Evolutionary conservation across 2,797 vertebrate species (phyloP), one percentile per base, ranked within the genome.

Genomic region (Scolopax rusticola): DNA sequence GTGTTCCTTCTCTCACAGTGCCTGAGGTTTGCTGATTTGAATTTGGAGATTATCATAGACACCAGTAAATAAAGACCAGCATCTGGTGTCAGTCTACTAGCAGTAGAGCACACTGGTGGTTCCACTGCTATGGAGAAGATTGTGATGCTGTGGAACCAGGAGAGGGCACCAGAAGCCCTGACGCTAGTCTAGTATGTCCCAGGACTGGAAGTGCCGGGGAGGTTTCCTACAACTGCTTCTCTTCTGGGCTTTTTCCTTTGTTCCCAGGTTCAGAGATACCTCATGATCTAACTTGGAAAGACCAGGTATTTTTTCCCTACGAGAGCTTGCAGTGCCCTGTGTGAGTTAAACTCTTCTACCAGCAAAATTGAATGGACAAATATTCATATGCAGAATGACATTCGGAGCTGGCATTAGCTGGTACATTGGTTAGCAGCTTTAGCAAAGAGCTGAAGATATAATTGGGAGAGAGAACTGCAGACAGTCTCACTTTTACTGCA

Each of bases 201-300:
- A 38, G 67, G 43, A n/a, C 17, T 82, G 70, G 36, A 63, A 54
- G 32, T 4, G 30, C 5, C 53, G 4, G 17, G n/a, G 9, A 71
- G 45, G 20, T 36, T 75, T 40, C 47, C 40, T 24, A 2, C n/a
- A 24, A 17, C 5, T 5, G 0, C 30, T 89, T 56, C 15, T 54
- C n/a, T 38, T 73, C n/a, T 69, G 38, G 19, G 32, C 3, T 3
- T 11, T 7, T 3, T 64, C 63, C 56, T 75, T 60, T 61, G 20
- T 59, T 32, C 33, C 8, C 21, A 8, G 32, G 16, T 23, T 84
- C 76, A 84, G 47, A 27, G 3, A 8, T 11, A 24, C 8, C 24
- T 59, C n/a, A 15, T 0, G 0, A 3, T 32, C 32, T 15, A 33
- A 13, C 38, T 9, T 16, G 30, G 20, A 24, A n/a, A 15, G 2